Evolutionary conservation across 1,140 invertebrate genomes (phyloP), one percentile per base, ranked within the genome.

Genomic region (Copidosoma floridanum): DNA sequence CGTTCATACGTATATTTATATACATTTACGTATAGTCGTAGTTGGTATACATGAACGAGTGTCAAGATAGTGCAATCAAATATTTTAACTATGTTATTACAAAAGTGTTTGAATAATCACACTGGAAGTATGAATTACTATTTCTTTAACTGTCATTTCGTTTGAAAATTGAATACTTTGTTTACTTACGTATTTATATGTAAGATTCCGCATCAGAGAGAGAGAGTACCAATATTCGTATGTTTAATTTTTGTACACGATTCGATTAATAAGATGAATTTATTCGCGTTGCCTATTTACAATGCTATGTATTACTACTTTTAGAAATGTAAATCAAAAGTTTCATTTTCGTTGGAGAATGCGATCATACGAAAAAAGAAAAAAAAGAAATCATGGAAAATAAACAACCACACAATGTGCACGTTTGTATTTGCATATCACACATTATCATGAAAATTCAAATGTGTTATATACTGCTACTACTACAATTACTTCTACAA

Each of bases 181-280:
- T 63, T 64, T 64, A 11, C 51, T 64, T 64, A 16, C 56, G 41
- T 56, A 60, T 59, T 56, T 64, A 56, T 59, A 57, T 58, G 60
- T 60, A 55, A 60, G 35, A 52, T 38, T 56, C 59, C 40, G 57
- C 52, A 64, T 59, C 46, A 18, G 46, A n/a, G n/a, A n/a, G n/a
- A n/a, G n/a, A n/a, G n/a, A 64, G 48, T 60, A 59, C 53, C 60
- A 64, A 55, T 29, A 55, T 38, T 29, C 55, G 51, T 61, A 60
- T 56, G 52, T 64, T 54, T n/a, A n/a, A n/a, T n/a, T n/a, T n/a
- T n/a, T n/a, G n/a, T 14, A 61, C 32, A 53, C 16, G 21, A 55
- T 61, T 61, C 14, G 12, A 50, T 61, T 55, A 29, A 54, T 54
- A 53, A n/a, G n/a, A n/a, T n/a, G n/a, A n/a, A n/a, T 12, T n/a